phyloP scores from a whole-genome alignment of 2,113 vertebrate species.

The Poeciliopsis turrubarensis region DNA sequence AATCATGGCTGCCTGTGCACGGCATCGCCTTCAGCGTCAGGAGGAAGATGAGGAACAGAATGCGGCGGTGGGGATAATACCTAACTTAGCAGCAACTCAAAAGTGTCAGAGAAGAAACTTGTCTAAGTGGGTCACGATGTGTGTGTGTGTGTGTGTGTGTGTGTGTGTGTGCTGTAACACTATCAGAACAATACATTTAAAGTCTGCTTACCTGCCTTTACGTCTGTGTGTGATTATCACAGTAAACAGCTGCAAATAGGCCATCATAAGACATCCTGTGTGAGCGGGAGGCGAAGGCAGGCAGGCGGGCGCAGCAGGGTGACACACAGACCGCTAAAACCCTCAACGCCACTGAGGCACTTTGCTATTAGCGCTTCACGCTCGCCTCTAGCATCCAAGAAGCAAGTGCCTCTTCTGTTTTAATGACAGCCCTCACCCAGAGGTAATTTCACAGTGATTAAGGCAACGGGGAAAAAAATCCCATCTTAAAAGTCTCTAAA shows the following conservation, averaged over 20 bases:
- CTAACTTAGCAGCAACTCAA: neutral
- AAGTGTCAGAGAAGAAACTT: constrained; percentile 8
- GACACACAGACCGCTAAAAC: constrained; percentile 51
- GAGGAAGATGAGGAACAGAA: constrained; percentile 5
- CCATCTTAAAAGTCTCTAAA: constrained; percentile 85
- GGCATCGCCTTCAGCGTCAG: neutral
- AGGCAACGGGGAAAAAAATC: constrained; percentile 72
- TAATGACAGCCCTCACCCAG: constrained; percentile 84
- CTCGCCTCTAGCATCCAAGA: constrained; percentile 68
- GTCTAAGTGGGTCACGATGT: constrained; percentile 24
- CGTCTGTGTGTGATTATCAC: constrained; percentile 38
- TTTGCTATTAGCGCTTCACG: constrained; percentile 75
- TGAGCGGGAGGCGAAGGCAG: constrained; percentile 28
- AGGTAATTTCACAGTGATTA: constrained; percentile 85
- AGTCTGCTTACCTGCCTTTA: constrained; percentile 7
- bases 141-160: too few species aligned
- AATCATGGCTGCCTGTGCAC: neutral
- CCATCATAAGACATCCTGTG: constrained; percentile 10
- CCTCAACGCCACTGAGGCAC: constrained; percentile 44
- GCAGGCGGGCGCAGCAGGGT: constrained; percentile 43
- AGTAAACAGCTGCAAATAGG: constrained; percentile 48
- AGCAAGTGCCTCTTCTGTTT: constrained; percentile 78
- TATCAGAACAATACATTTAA: constrained; percentile 1
- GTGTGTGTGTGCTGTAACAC: neutral
- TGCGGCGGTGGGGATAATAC: neutral